These are phyloP conservation scores for Cynopterus sphinx DNA, from an alignment of 2,797 vertebrate genomes.

Conservation along the genomic window DNA sequence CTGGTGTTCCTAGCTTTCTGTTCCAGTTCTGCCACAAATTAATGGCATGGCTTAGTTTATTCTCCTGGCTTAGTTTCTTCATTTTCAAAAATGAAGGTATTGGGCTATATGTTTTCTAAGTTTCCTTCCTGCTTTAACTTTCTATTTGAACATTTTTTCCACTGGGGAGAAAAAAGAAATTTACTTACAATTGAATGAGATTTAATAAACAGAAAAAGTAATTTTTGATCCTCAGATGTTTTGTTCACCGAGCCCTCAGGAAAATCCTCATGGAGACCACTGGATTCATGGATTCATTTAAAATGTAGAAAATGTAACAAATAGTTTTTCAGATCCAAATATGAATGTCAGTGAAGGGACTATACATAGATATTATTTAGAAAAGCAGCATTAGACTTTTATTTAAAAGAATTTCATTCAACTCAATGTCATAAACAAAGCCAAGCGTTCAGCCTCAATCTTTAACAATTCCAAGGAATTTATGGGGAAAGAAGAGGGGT, in stretches of 20 bases:
- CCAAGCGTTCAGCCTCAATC: neutral
- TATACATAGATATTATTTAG: neutral
- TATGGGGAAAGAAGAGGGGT: rapidly evolving
- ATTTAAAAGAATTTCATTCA: slow-evolving; percentile 14
- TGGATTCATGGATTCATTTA: neutral
- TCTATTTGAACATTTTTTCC: neutral
- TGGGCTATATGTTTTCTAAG: slow-evolving; percentile 30
- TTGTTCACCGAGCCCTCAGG: slow-evolving; percentile 17
- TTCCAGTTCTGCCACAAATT: neutral
- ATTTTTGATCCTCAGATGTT: slow-evolving; percentile 59
- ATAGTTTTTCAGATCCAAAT: slow-evolving; percentile 27
- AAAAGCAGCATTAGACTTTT: slow-evolving; percentile 25
- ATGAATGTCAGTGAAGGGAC: slow-evolving; percentile 41
- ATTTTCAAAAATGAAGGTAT: slow-evolving; percentile 29
- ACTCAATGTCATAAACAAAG: slow-evolving; percentile 35
- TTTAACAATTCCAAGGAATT: slow-evolving; percentile 31
- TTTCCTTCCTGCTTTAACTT: slow-evolving; percentile 33
- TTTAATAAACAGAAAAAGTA: slow-evolving; percentile 35
- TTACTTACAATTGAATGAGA: neutral
- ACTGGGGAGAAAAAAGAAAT: neutral
- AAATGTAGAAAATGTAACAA: slow-evolving; percentile 45
- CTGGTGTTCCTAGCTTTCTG: neutral
- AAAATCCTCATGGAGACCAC: slow-evolving; percentile 43
- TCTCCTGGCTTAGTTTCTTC: neutral
- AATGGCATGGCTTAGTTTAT: neutral